Base-by-base conservation (phyloP, 2,888 invertebrate genomes). In the Molorchus minor region DNA sequence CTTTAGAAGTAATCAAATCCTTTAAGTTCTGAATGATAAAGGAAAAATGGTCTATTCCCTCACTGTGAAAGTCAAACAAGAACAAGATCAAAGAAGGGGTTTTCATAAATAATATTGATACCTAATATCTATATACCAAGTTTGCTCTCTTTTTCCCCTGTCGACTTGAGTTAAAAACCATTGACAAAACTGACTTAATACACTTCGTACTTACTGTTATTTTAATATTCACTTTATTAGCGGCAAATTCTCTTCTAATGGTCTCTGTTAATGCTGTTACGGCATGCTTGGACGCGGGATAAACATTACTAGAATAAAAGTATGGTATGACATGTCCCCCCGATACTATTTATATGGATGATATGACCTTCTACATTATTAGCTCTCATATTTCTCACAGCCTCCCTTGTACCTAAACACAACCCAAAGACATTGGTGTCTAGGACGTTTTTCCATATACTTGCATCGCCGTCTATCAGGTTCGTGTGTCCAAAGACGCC, bases 301-400 rank as follows among this genome's bases (percentile, higher is more conserved):
- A 65, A 2, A 65, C 54, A 40, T 68, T 71, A 35, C 62, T 62
- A 20, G 59, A 45, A 4, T 69, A 65, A 52, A 70, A 56, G 33
- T 65, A 54, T 1, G 64, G 54, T 5, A 72, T 64, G n/a, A 40
- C 51, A 49, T 75, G 74, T 1, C 74, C 74, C n/a, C 1, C 67
- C 61, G 12, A 70, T 51, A 41, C 73, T 72, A 40, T 73, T 74
- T 2, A 75, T 69, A 44, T 75, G 71, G 2, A 75, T 60, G 10
- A 75, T 67, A 41, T 73, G 72, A 1, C 75, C 75, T 43, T 71
- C 66, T 3, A 71, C 58, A 13, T 66, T 58, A 33, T 70, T 59
- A n/a, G 53, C 43, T 30, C 58, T 62, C 74, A 75, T 75, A 4
- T 64, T 58, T 41, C 65, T 68, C 7, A 73, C 49, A 0, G 72